Base-by-base conservation (phyloP, 1,140 invertebrate species). In the Drosophila auraria region DNA sequence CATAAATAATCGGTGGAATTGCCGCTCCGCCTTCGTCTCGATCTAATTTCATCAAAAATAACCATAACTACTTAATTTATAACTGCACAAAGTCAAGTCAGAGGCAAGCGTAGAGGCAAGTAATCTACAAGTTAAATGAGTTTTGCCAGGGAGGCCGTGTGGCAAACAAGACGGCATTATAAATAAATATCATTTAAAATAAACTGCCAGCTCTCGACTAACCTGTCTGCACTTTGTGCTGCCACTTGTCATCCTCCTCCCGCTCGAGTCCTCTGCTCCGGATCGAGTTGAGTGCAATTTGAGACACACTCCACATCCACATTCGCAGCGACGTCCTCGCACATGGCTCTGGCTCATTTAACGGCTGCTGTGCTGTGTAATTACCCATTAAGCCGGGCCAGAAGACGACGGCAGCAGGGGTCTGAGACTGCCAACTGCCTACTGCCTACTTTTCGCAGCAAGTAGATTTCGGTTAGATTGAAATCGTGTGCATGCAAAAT, bases 171-270 rank as follows among this genome's bases (percentile, higher is more conserved):
- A 75, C 73, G 70, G 60, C 75, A 81, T 90, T 82, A 89, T 89
- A 90, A 89, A 84, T 89, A 89, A 89, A 89, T 89, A 89, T 84
- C 79, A 89, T 89, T 90, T 82, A 75, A 89, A 89, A 84, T 78
- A 89, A 87, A 89, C 84, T 89, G 81, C 77, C 74, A 84, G 81
- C 78, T 84, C 78, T 75, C 64, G 78, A 89, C 84, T 84, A 90
- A 89, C 84, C 86, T 90, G 84, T 89, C 86, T 89, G 81, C 84
- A 89, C 84, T 83, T 86, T 86, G 83, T 61, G 53, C 58, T 45
- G 72, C 58, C 73, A 80, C 69, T 73, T 61, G 71, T 49, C 56
- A 51, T 66, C 30, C 69, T 25, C 44, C 61, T 27, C 23, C 17
- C 33, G 9, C 27, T 20, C 8, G 8, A 33, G 33, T 33, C 23